phyloP scores from a whole-genome alignment of 2,888 invertebrate species.

The Cylindroiulus punctatus region DNA sequence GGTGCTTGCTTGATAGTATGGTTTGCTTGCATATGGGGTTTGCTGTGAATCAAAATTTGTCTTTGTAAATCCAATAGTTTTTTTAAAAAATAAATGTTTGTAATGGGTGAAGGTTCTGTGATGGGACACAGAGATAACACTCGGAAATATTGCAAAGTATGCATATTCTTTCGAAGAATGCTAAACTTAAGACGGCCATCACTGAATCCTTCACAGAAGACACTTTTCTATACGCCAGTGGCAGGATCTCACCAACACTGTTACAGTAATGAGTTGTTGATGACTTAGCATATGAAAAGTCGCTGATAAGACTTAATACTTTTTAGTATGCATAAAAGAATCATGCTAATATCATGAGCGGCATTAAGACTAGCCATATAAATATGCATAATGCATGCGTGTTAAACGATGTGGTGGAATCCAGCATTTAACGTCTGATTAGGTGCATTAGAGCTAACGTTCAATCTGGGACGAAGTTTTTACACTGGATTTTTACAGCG shows the following conservation, averaged over 20 bases:
- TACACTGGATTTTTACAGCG: conserved; percentile 5
- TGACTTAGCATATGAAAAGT: conserved; percentile 47
- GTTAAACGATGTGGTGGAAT: conserved; percentile 31
- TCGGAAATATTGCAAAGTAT: too few relatives aligned
- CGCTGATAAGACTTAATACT: conserved; percentile 47
- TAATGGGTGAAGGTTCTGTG: too few relatives aligned
- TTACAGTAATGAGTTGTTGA: conserved; percentile 38
- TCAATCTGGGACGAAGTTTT: neutral
- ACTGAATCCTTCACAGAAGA: neutral
- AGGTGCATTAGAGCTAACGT: conserved; percentile 39
- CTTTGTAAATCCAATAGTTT: too few relatives aligned
- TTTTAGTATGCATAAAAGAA: conserved; percentile 45
- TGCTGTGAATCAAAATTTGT: too few relatives aligned
- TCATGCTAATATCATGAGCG: conserved; percentile 29
- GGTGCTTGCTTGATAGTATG: too few relatives aligned
- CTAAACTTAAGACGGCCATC: neutral
- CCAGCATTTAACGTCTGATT: conserved; percentile 41
- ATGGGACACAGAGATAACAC: too few relatives aligned
- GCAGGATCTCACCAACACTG: conserved; percentile 13
- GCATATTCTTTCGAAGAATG: too few relatives aligned
- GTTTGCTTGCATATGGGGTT: too few relatives aligned
- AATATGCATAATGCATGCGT: conserved; percentile 43
- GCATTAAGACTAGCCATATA: conserved; percentile 36
- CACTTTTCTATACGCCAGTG: neutral
- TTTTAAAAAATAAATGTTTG: too few relatives aligned